phyloP scores from a whole-genome alignment of 2,113 vertebrate genomes.

The Bubo bubo region DNA sequence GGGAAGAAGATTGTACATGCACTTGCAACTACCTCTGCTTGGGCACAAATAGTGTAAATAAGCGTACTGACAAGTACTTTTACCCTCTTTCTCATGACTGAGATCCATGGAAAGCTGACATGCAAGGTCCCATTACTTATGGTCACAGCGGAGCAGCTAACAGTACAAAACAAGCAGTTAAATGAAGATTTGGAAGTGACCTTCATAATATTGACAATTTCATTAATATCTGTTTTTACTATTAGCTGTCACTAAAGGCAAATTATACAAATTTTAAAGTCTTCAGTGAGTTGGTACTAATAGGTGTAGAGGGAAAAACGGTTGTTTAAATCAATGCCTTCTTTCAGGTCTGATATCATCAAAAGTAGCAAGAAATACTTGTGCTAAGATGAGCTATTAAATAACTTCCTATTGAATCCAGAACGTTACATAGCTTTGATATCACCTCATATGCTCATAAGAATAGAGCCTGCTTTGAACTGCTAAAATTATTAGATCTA shows the following conservation, averaged over 20 bases:
- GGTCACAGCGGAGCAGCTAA: neutral
- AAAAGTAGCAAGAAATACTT: neutral
- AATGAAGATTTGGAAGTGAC: neutral
- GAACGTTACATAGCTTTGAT: neutral
- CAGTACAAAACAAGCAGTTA: neutral
- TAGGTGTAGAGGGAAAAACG: accelerated
- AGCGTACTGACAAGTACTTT: neutral
- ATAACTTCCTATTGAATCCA: neutral
- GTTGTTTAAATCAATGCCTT: neutral
- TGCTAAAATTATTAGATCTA: neutral
- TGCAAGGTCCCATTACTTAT: neutral
- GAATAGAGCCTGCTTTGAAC: neutral
- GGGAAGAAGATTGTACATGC: neutral
- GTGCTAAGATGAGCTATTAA: neutral
- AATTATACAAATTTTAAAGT: neutral
- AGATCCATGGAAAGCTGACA: neutral
- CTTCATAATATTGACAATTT: neutral
- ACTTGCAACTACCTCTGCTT: neutral
- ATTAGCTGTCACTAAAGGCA: neutral
- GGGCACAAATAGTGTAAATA: neutral
- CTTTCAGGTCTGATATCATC: neutral
- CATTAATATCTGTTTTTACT: neutral
- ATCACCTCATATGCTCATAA: neutral
- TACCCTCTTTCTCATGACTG: neutral
- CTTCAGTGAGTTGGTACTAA: neutral